Percentiles rank a stretch among this genome's conserved stretches.
These are phyloP conservation scores for Suillia variegata DNA, from an alignment of 2,888 invertebrate species.

Conservation along the genomic window DNA sequence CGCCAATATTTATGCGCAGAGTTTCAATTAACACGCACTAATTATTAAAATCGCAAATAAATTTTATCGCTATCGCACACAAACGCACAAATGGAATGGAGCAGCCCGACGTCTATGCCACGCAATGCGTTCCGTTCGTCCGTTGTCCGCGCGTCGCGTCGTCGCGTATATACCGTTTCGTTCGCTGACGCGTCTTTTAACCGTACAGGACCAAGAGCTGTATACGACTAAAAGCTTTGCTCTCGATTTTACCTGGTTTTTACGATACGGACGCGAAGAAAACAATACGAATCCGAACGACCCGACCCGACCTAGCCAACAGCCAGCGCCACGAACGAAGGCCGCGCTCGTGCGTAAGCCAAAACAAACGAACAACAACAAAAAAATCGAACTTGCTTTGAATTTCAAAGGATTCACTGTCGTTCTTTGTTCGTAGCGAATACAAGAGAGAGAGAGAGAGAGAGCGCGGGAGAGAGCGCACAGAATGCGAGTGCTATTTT, in stretches of 20 bases:
- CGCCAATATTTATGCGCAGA: no score
- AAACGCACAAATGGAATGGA: no score
- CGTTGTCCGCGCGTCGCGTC: not conserved
- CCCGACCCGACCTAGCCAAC: no score
- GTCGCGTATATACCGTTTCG: not conserved
- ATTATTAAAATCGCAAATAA: no score
- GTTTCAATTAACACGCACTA: no score
- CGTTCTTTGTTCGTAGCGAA: no score
- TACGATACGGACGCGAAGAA: constrained; percentile 24
- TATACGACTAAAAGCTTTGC: constrained; percentile 58
- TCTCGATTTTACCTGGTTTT: constrained; percentile 55
- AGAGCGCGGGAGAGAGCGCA: not conserved
- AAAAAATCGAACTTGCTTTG: no score
- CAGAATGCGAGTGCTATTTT: no score
- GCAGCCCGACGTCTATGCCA: no score
- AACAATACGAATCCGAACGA: constrained; percentile 19
- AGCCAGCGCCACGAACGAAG: not conserved
- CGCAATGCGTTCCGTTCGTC: constrained; percentile 1
- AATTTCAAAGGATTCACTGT: no score
- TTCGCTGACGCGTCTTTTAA: constrained; percentile 33
- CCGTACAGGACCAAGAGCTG: constrained; percentile 58
- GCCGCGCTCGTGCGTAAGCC: not conserved
- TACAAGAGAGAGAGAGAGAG: constrained; percentile 1
- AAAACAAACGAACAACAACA: no score
- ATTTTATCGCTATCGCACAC: no score